Conservation (phyloP, 2,113 vertebrate genomes). For the Dromiciops gliroides region DNA sequence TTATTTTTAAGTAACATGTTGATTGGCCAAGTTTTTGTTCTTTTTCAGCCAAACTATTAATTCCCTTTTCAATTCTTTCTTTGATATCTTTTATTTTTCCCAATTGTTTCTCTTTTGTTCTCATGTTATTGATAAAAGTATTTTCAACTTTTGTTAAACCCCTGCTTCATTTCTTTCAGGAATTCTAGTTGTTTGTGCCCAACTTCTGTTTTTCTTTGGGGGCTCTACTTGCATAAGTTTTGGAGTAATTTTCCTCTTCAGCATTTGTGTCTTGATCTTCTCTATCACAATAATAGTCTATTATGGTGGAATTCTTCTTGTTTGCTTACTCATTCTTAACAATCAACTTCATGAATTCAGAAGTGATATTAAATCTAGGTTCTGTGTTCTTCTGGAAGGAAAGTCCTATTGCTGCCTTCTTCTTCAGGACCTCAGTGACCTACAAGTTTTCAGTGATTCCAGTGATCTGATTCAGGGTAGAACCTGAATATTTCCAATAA, state of each 20-base stretch:
- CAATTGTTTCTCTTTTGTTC: background rate
- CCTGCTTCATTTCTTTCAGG: background rate
- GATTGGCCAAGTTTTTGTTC: background rate
- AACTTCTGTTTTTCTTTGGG: background rate
- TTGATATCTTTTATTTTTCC: background rate
- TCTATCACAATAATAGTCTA: background rate
- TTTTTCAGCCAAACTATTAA: background rate
- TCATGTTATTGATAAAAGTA: background rate
- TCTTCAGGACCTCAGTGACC: background rate
- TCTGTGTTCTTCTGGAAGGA: background rate
- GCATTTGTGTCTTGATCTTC: background rate
- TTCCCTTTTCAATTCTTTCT: background rate
- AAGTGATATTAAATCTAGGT: background rate
- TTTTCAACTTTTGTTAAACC: background rate
- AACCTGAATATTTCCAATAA: background rate
- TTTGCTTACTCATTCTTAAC: background rate
- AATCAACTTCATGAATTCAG: background rate
- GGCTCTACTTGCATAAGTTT: background rate
- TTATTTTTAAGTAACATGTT: background rate
- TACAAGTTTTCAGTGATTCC: background rate
- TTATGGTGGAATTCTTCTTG: background rate
- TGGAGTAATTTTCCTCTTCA: background rate
- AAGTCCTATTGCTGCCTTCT: background rate
- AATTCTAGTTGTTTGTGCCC: background rate
- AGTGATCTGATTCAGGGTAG: background rate